Percentiles rank a stretch among this genome's conserved stretches.
Evolutionary conservation across 2,797 vertebrate genomes (phyloP).

Genomic region (Mus spretus): DNA sequence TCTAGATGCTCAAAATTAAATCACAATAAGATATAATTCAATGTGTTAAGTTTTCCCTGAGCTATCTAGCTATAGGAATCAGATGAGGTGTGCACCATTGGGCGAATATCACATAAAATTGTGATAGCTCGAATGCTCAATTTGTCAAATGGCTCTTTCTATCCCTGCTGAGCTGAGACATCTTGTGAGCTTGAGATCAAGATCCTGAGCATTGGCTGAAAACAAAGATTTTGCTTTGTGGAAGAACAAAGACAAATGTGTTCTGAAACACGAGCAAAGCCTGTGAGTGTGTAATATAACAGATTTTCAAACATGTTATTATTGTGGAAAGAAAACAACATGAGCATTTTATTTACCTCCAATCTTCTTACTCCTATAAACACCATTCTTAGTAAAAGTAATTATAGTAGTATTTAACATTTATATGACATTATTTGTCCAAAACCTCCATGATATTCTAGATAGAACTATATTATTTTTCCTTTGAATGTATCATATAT

Average conservation of each 20-base stretch:
- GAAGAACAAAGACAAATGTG: conserved; percentile 68
- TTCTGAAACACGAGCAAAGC: conserved; percentile 61
- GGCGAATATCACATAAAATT: conserved; percentile 48
- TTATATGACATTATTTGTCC: conserved; percentile 47
- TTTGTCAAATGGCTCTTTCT: conserved; percentile 65
- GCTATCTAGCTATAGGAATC: conserved; percentile 64
- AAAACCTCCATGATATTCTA: conserved; percentile 1
- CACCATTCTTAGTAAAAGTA: conserved; percentile 32
- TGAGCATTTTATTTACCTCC: conserved; percentile 17
- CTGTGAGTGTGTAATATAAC: conserved; percentile 47
- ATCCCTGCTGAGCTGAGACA: not conserved
- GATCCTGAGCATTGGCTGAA: conserved; percentile 28
- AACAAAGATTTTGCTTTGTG: conserved; percentile 62
- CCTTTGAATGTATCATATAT: conserved; percentile 9
- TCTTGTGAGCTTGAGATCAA: conserved; percentile 55
- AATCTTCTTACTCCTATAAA: not conserved
- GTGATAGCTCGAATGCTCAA: conserved; percentile 59
- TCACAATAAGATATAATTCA: conserved; percentile 72
- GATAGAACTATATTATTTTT: conserved; percentile 68
- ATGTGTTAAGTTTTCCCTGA: conserved; percentile 64
- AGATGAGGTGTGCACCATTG: conserved; percentile 56
- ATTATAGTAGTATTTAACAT: conserved; percentile 57
- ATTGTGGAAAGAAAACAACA: conserved; percentile 54
- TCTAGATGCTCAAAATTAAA: conserved; percentile 75
- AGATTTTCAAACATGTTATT: conserved; percentile 50